Conservation (phyloP, 2,797 vertebrate genomes). For the Anguilla anguilla region DNA sequence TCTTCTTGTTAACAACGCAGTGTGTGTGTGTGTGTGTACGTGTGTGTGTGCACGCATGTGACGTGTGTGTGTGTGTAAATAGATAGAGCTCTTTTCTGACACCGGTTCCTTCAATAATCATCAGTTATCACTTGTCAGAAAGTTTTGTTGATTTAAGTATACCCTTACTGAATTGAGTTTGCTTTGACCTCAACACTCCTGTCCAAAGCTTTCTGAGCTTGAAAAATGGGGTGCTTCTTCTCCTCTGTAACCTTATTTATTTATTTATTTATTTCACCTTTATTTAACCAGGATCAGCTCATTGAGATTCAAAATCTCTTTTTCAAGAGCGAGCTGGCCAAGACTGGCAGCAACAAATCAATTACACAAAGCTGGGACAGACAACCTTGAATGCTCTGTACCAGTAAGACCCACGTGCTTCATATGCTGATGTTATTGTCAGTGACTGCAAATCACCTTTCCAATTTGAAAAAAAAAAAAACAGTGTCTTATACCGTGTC, state of each 20-base stretch:
- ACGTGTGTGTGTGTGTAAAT: not conserved
- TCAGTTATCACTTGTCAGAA: not conserved
- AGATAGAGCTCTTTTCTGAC: not conserved
- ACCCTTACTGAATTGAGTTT: too few relatives aligned
- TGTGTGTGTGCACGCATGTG: not conserved
- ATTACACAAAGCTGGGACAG: too few relatives aligned
- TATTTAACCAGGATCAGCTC: too few relatives aligned
- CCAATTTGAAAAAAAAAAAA: not conserved
- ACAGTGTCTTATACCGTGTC: not conserved
- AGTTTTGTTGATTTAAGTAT: not conserved
- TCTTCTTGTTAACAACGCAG: too few relatives aligned
- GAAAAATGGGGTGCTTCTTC: not conserved
- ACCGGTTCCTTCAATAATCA: not conserved
- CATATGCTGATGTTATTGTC: not conserved
- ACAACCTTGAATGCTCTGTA: not conserved
- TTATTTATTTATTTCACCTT: too few relatives aligned
- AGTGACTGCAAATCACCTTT: not conserved
- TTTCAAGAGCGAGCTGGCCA: too few relatives aligned
- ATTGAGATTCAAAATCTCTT: too few relatives aligned
- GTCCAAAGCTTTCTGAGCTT: not conserved
- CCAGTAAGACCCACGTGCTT: not conserved
- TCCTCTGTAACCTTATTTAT: not conserved
- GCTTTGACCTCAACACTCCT: not conserved
- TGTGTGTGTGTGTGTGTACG: too few relatives aligned
- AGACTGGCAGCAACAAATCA: too few relatives aligned